phyloP scores from a whole-genome alignment of 2,113 vertebrate species.

The Apodemus speciosus region DNA sequence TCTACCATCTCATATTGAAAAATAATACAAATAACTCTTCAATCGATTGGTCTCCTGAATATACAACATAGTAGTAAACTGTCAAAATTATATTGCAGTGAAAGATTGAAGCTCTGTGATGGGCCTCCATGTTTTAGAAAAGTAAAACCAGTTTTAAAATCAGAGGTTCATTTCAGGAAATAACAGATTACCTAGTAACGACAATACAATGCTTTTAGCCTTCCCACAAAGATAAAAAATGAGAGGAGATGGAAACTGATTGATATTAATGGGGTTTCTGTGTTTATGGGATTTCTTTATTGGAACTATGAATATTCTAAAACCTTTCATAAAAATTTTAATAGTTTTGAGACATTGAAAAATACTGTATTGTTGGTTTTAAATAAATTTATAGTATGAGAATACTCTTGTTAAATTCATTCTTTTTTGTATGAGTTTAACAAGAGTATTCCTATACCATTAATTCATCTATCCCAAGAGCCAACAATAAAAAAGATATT shows the following conservation, averaged over 20 bases:
- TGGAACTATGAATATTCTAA: conserved; percentile 15
- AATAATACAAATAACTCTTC: not conserved
- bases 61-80: not conserved
- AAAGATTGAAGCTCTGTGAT: conserved; percentile 27
- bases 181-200: conserved; percentile 7
- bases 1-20: not conserved
- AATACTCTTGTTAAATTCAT: conserved; percentile 33
- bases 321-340: not conserved
- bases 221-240: conserved; percentile 20
- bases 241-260: not conserved
- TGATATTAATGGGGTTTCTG: not conserved
- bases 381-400: not conserved
- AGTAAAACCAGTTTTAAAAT: conserved; percentile 49
- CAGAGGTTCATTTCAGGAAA: conserved; percentile 2
- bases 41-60: conserved; percentile 30
- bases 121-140: not conserved
- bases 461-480: not conserved
- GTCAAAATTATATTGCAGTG: not conserved
- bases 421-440: not conserved
- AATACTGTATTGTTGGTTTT: not conserved
- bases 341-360: conserved; percentile 15
- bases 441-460: not conserved
- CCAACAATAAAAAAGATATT: not conserved
- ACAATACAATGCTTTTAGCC: conserved; percentile 33
- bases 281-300: not conserved